phyloP scores from a whole-genome alignment of 2,888 invertebrate genomes.

The Penaeus monodon region DNA sequence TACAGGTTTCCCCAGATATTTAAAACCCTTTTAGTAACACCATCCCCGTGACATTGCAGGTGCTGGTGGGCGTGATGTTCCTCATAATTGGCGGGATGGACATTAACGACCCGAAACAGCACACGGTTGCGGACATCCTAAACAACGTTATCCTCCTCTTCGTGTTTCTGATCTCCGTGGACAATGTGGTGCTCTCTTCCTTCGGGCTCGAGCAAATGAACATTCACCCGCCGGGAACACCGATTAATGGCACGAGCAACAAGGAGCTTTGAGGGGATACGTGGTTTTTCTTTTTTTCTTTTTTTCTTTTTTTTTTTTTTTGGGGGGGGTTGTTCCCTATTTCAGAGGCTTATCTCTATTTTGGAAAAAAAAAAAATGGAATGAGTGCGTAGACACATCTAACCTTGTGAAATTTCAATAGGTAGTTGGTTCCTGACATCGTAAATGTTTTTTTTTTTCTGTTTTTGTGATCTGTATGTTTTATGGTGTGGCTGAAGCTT shows the following conservation, averaged over 20 bases:
- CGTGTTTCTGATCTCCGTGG: conserved; percentile 84
- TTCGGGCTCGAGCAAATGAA: conserved; percentile 80
- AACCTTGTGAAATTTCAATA: no score
- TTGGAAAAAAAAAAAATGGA: no score
- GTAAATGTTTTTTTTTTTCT: no score
- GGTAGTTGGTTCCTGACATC: no score
- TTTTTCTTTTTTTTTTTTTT: no score
- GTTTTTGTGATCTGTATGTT: no score
- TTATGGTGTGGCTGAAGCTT: no score
- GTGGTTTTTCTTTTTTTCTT: neutral
- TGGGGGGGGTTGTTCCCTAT: no score
- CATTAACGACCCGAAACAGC: conserved; percentile 81
- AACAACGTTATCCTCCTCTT: conserved; percentile 86
- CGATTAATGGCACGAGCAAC: conserved; percentile 6
- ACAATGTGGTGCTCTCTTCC: conserved; percentile 85
- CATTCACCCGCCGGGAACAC: conserved; percentile 34
- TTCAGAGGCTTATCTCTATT: no score
- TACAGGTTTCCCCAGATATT: no score
- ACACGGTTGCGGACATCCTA: conserved; percentile 80
- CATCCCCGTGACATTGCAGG: conserved; percentile 72
- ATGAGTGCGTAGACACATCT: no score
- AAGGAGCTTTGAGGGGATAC: neutral
- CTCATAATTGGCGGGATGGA: conserved; percentile 86
- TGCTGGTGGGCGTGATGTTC: conserved; percentile 85
- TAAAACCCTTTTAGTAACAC: no score